Conservation (phyloP, 2,797 vertebrate genomes). For the Chiroxiphia lanceolata region DNA sequence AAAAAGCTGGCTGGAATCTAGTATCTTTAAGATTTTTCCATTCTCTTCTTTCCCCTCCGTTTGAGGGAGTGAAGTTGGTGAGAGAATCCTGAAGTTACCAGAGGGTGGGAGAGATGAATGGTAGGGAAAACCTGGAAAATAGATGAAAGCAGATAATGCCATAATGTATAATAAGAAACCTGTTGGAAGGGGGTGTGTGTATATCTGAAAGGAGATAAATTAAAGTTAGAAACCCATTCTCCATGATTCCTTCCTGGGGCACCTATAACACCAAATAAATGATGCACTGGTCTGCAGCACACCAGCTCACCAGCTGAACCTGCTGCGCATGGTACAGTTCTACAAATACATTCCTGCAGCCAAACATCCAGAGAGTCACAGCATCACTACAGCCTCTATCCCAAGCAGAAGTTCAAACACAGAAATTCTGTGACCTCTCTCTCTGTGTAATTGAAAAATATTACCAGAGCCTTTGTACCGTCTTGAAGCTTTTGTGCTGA, state of each 20-base stretch:
- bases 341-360: not conserved
- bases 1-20: not conserved
- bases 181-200: not conserved
- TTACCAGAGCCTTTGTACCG: not conserved
- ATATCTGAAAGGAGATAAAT: not conserved
- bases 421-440: not conserved
- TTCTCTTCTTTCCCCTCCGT: not conserved
- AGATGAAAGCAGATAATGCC: not conserved
- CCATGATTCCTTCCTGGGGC: not conserved
- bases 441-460: slow-evolving; percentile 21
- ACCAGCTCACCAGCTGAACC: not conserved
- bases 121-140: not conserved
- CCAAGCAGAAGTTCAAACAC: not conserved
- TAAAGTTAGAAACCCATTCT: not conserved
- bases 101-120: not conserved
- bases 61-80: not conserved
- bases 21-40: not conserved
- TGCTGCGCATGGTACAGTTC: not conserved
- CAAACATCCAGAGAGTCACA: not conserved
- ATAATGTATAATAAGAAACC: not conserved
- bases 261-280: not conserved
- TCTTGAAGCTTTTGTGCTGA: slow-evolving; percentile 36
- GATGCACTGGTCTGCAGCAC: not conserved
- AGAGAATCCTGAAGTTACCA: not conserved
- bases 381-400: not conserved